Conservation (phyloP, 2,888 invertebrate species). For the Allygus modestus region DNA sequence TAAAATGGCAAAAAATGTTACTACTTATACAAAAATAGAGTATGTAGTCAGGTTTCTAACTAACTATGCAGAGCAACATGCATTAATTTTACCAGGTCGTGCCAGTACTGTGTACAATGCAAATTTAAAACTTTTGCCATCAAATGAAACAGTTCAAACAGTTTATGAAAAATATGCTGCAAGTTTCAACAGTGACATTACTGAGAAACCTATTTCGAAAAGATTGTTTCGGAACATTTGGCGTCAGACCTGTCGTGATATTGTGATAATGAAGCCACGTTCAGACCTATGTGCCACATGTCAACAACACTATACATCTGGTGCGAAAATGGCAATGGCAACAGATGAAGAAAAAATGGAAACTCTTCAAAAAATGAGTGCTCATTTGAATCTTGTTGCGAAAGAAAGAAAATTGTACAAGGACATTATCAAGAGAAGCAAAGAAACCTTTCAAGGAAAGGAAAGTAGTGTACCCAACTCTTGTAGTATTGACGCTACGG, state of each 20-base stretch:
- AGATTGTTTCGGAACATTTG: constrained; percentile 42
- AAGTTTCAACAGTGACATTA: background rate
- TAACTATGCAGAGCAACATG: constrained; percentile 53
- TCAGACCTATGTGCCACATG: constrained; percentile 40
- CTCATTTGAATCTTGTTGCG: constrained; percentile 23
- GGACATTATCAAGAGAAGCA: constrained; percentile 18
- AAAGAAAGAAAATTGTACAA: constrained; percentile 49
- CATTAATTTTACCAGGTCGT: constrained; percentile 2
- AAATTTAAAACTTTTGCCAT: constrained; percentile 43
- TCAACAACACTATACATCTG: constrained; percentile 52
- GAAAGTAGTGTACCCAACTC: background rate
- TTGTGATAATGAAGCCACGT: constrained; percentile 61
- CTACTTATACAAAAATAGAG: background rate
- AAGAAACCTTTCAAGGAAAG: background rate
- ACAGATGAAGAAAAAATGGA: constrained; percentile 49
- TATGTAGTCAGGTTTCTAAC: constrained; percentile 29
- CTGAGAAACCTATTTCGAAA: background rate
- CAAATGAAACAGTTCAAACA: constrained; percentile 3
- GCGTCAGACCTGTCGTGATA: constrained; percentile 7
- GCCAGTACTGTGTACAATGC: constrained; percentile 1
- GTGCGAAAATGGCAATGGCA: constrained; percentile 29
- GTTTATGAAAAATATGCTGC: constrained; percentile 46
- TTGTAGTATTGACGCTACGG: background rate
- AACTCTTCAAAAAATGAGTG: constrained; percentile 31
- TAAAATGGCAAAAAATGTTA: constrained; percentile 22